Evolutionary conservation across 2,888 invertebrate genomes (phyloP).

Genomic region (Phlogophora meticulosa): DNA sequence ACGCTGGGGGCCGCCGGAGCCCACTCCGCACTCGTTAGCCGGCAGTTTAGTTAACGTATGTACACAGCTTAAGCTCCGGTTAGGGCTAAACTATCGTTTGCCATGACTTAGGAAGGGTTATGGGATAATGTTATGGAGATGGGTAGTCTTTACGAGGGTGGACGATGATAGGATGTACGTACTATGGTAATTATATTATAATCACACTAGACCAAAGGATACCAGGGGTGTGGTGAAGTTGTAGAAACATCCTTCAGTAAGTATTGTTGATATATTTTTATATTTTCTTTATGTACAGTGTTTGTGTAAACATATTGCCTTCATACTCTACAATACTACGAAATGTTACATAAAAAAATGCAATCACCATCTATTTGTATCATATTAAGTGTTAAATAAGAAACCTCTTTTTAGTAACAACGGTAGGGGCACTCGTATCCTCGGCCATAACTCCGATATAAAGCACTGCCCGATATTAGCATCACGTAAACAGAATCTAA

Average conservation of each 20-base stretch:
- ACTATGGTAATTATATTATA: not conserved
- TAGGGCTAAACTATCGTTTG: conserved; percentile 20
- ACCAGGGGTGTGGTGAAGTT: not conserved
- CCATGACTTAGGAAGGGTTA: conserved; percentile 27
- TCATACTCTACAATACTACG: too few relatives aligned
- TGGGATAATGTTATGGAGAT: conserved; percentile 36
- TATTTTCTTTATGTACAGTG: too few relatives aligned
- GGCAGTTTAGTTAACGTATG: conserved; percentile 33
- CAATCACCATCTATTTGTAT: not conserved
- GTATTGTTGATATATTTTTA: too few relatives aligned
- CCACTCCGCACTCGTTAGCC: conserved; percentile 22
- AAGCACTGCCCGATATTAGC: conserved; percentile 51
- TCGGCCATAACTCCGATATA: conserved; percentile 40
- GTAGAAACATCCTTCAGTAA: too few relatives aligned
- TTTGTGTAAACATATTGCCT: too few relatives aligned
- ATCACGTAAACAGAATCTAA: conserved; percentile 56
- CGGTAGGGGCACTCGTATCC: conserved; percentile 16
- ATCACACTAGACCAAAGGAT: not conserved
- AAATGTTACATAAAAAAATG: not conserved
- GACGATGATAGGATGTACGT: not conserved
- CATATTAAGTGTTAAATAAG: conserved; percentile 2
- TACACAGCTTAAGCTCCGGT: conserved; percentile 35
- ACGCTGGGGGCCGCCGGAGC: conserved; percentile 1
- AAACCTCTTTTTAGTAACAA: conserved; percentile 11
- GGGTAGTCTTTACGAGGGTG: conserved; percentile 7